phyloP scores from a whole-genome alignment of 1,140 invertebrate genomes.

The Solenopsis invicta region DNA sequence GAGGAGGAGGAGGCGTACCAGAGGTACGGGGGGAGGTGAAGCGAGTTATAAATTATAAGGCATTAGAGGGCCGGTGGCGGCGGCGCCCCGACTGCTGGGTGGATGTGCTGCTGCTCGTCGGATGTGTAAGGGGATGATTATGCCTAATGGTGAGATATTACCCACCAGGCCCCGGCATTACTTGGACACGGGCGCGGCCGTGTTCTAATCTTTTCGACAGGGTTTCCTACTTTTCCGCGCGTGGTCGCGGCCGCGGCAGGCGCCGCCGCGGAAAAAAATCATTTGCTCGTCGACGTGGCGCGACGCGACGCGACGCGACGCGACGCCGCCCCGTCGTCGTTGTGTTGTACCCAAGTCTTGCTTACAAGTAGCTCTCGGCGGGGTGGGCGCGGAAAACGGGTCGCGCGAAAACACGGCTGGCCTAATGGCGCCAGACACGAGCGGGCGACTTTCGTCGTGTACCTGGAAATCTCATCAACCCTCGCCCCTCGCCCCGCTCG shows the following conservation, averaged over 20 bases:
- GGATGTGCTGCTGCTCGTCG: slow-evolving; percentile 82
- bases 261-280: slow-evolving; percentile 40
- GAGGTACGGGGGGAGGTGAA: slow-evolving; percentile 62
- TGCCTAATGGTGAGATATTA: slow-evolving; percentile 88
- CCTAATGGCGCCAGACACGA: slow-evolving; percentile 54
- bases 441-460: slow-evolving; percentile 48
- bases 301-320: slow-evolving; percentile 12
- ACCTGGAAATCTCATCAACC: slow-evolving; percentile 56
- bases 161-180: slow-evolving; percentile 82
- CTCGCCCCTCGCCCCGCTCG: neutral
- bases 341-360: slow-evolving; percentile 16
- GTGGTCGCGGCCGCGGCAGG: neutral
- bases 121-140: slow-evolving; percentile 87
- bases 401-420: slow-evolving; percentile 49
- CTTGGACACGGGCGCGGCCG: slow-evolving; percentile 85
- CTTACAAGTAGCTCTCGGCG: slow-evolving; percentile 58
- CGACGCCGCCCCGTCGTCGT: neutral
- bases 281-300: slow-evolving; percentile 41
- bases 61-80: slow-evolving; percentile 74
- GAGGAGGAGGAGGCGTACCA: slow-evolving; percentile 20
- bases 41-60: slow-evolving; percentile 80
- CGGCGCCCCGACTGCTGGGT: slow-evolving; percentile 75
- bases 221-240: slow-evolving; percentile 84
- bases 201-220: slow-evolving; percentile 87
- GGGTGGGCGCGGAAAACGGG: slow-evolving; percentile 31